phyloP scores from a whole-genome alignment of 2,888 invertebrate genomes.

The Idaea aversata region DNA sequence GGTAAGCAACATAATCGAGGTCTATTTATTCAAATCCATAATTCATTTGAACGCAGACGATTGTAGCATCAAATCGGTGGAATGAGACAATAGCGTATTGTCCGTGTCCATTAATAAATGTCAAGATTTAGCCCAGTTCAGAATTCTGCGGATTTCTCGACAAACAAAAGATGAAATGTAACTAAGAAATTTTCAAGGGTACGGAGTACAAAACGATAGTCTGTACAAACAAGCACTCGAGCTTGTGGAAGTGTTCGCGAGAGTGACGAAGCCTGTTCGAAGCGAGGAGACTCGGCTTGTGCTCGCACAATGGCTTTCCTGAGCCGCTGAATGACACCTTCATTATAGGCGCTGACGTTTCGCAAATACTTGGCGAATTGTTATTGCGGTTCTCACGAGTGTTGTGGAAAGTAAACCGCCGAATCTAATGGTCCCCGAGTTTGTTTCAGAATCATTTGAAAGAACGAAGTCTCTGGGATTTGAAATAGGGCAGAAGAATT shows the following conservation, averaged over 20 bases:
- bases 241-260: conserved; percentile 35
- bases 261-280: conserved; percentile 47
- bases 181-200: conserved; percentile 35
- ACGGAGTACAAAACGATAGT: conserved; percentile 28
- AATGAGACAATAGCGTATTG: conserved; percentile 43
- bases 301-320: conserved; percentile 55
- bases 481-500: neutral
- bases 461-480: neutral
- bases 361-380: conserved; percentile 60
- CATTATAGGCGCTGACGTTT: conserved; percentile 64
- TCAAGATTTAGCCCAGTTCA: conserved; percentile 41
- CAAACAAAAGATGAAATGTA: conserved; percentile 45
- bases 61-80: conserved; percentile 38
- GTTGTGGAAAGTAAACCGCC: conserved; percentile 40
- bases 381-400: conserved; percentile 36
- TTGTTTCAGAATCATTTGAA: conserved; percentile 25
- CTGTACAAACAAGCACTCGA: conserved; percentile 37
- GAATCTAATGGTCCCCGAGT: conserved; percentile 35
- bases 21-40: conserved; percentile 47
- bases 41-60: conserved; percentile 35
- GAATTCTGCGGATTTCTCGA: conserved; percentile 28
- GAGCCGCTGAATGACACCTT: conserved; percentile 64
- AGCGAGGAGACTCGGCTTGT: conserved; percentile 51
- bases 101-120: conserved; percentile 52
- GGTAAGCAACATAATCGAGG: neutral